Percentiles rank a stretch among this genome's conserved stretches.
Conservation (phyloP, 2,113 vertebrate genomes). For the Halichoerus grypus region DNA sequence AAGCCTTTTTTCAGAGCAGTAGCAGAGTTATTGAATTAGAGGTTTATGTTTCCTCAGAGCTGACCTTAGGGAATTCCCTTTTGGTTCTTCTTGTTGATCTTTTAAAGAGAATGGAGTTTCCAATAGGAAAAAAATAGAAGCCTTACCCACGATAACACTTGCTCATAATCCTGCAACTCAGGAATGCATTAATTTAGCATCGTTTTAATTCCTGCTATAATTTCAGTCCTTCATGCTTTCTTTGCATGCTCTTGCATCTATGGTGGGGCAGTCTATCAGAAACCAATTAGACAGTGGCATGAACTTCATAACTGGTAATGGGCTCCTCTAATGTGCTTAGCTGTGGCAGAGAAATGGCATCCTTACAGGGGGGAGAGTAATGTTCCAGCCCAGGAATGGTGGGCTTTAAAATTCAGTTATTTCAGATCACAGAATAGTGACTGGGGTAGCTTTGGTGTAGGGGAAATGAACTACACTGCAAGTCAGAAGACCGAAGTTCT, state of each 20-base stretch:
- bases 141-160: slow-evolving; percentile 72
- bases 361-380: background rate
- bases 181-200: slow-evolving; percentile 62
- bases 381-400: slow-evolving; percentile 68
- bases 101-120: slow-evolving; percentile 86
- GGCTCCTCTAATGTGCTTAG: slow-evolving; percentile 50
- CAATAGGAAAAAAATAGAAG: slow-evolving; percentile 80
- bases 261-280: slow-evolving; percentile 71
- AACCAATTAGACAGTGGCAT: slow-evolving; percentile 73
- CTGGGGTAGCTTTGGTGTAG: background rate
- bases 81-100: slow-evolving; percentile 88
- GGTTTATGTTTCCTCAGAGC: slow-evolving; percentile 90
- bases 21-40: slow-evolving; percentile 91
- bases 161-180: slow-evolving; percentile 66
- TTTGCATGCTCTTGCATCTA: slow-evolving; percentile 57
- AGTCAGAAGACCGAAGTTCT: background rate
- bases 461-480: background rate
- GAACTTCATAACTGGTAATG: slow-evolving; percentile 66
- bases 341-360: slow-evolving; percentile 18
- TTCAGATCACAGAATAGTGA: slow-evolving; percentile 51
- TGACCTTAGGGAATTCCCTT: slow-evolving; percentile 90
- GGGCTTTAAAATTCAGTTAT: slow-evolving; percentile 73
- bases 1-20: slow-evolving; percentile 90
- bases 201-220: slow-evolving; percentile 68
- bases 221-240: slow-evolving; percentile 69